These are phyloP conservation scores for Spodoptera picta DNA, from an alignment of 2,888 invertebrate genomes.

Conservation along the genomic window DNA sequence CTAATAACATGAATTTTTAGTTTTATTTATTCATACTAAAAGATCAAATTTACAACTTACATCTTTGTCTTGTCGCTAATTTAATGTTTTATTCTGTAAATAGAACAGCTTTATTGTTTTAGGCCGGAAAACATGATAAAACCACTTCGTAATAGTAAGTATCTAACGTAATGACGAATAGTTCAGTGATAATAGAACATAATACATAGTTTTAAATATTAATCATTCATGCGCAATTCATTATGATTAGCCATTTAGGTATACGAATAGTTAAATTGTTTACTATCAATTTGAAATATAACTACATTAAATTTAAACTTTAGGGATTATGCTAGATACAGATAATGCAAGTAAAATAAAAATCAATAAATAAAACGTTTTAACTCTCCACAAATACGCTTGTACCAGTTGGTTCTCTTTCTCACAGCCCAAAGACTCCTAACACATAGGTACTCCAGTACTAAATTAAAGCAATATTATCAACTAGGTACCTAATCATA, in stretches of 20 bases:
- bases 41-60: conserved; percentile 22
- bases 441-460: conserved; percentile 40
- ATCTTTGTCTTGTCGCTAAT: no score
- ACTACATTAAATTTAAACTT: conserved; percentile 12
- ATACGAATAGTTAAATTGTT: conserved; percentile 17
- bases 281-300: conserved; percentile 18
- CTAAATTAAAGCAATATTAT: conserved; percentile 49
- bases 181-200: conserved; percentile 9
- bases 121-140: conserved; percentile 38
- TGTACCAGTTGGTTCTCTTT: conserved; percentile 61
- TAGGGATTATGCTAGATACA: conserved; percentile 33
- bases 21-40: conserved; percentile 15
- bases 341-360: conserved; percentile 32
- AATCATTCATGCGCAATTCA: conserved; percentile 11
- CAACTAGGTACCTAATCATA: conserved; percentile 9
- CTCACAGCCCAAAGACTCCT: conserved; percentile 71
- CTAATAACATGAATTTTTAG: conserved; percentile 29
- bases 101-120: conserved; percentile 10
- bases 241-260: conserved; percentile 16
- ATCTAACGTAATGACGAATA: conserved; percentile 5
- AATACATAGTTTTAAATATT: conserved; percentile 2
- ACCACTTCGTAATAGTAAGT: background rate
- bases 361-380: conserved; percentile 24
- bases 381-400: conserved; percentile 32
- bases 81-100: no score